phyloP scores from a whole-genome alignment of 2,888 invertebrate genomes.

The Listrodromus nycthemerus region DNA sequence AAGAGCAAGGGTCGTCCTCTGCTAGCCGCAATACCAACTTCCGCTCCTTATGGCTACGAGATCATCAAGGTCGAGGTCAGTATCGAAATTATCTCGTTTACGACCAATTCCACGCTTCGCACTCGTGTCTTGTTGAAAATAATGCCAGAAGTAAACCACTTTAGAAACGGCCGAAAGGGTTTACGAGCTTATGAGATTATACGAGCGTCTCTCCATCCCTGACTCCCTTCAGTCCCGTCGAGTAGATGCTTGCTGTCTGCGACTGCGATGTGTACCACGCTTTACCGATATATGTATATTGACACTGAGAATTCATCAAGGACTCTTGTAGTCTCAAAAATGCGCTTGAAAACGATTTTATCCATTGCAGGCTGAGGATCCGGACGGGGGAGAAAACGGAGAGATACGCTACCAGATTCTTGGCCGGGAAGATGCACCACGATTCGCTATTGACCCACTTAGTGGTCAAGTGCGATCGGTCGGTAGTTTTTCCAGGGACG shows the following conservation, averaged over 20 bases:
- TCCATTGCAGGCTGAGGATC: conserved; percentile 88
- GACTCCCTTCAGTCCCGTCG: not conserved
- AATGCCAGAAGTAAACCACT: conserved; percentile 23
- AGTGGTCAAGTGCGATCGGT: conserved; percentile 92
- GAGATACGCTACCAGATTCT: conserved; percentile 93
- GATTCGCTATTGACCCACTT: conserved; percentile 92
- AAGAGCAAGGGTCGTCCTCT: conserved; percentile 91
- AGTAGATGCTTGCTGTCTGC: not conserved
- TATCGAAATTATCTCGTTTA: conserved; percentile 28
- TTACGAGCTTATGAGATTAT: conserved; percentile 57
- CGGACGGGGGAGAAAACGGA: conserved; percentile 91
- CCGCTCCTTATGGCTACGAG: conserved; percentile 93
- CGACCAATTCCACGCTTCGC: conserved; percentile 7
- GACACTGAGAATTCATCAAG: conserved; percentile 51
- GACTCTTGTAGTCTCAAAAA: conserved; percentile 41
- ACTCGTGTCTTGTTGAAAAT: conserved; percentile 18
- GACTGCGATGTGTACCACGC: not conserved
- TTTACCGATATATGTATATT: conserved; percentile 17
- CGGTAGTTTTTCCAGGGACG: conserved; percentile 88
- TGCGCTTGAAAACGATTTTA: conserved; percentile 41
- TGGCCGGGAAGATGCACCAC: conserved; percentile 89
- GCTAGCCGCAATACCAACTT: conserved; percentile 93
- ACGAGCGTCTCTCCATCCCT: conserved; percentile 25
- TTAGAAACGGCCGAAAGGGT: not conserved
- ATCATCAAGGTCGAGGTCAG: conserved; percentile 90